Base-by-base conservation (phyloP, 53 echinoderm and acorn worm genomes). In the Temnopleurus reevesii region DNA sequence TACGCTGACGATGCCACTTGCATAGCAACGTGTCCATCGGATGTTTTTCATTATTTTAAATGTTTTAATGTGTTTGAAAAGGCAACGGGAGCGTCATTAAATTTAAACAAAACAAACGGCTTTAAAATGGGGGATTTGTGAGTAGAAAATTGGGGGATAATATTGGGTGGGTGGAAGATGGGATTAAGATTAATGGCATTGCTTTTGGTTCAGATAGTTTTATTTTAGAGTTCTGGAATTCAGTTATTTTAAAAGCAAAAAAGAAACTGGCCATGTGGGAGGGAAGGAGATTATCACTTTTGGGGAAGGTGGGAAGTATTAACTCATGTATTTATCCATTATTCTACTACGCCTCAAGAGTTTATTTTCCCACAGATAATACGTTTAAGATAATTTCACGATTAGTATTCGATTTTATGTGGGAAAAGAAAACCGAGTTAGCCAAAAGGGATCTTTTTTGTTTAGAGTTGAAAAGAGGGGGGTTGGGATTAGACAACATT, bases 1-100 rank as follows among this genome's bases (percentile, higher is more conserved):
- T 89, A 92, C 66, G 92, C 92, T 4, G 92, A 92, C 29, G 89
- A 92, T 81, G 92, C 92, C 12, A 91, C 91, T 10, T 91, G 91
- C 61, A 36, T 91, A 24, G 87, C 91, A 9, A 86, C 91, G 1
- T 77, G 44, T 0, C 77, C 77, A 12, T 4, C 4, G 12, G 91
- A 91, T 46, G 55, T 86, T 2, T 13, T 45, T 12, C 19, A 59
- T 47, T 90, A 63, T 38, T 90, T 90, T 65, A 56, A 47, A 8
- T 45, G 60, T 83, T 60, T 81, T 26, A 31, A 23, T 19, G n/a
- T 84, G 26, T 91, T 76, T n/a, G n/a, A n/a, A n/a, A n/a, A n/a
- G n/a, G n/a, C n/a, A n/a, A n/a, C n/a, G n/a, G n/a, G n/a, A n/a
- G n/a, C n/a, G n/a, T n/a, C n/a, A n/a, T n/a, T n/a, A n/a, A n/a